Evolutionary conservation across 2,113 vertebrate species (phyloP).

Genomic region (Bubo bubo): DNA sequence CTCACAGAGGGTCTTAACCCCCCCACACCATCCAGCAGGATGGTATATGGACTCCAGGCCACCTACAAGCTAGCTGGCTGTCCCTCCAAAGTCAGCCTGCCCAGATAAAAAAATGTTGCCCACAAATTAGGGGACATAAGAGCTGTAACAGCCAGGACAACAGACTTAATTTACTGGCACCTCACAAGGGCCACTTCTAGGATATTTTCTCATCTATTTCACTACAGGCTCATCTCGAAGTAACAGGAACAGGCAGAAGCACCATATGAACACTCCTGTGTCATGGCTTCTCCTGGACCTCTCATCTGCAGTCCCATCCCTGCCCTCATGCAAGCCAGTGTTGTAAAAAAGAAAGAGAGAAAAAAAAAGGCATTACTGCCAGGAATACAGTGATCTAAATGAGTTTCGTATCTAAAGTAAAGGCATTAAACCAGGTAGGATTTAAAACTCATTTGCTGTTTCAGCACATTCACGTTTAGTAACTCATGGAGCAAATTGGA

Average conservation of each 20-base stretch:
- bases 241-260: background rate
- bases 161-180: background rate
- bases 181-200: background rate
- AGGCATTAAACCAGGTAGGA: background rate
- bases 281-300: background rate
- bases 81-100: background rate
- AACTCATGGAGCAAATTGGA: background rate
- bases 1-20: background rate
- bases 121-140: background rate
- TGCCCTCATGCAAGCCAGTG: background rate
- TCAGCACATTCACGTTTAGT: background rate
- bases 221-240: background rate
- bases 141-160: background rate
- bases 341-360: background rate
- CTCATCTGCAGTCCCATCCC: background rate
- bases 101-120: background rate
- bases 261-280: background rate
- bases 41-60: background rate
- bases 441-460: background rate
- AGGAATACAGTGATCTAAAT: background rate
- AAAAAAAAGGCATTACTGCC: background rate
- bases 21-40: background rate
- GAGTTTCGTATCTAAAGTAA: background rate
- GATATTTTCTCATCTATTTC: background rate
- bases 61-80: background rate